Evolutionary conservation across 2,888 invertebrate genomes (phyloP).

Genomic region (Timandra comae): DNA sequence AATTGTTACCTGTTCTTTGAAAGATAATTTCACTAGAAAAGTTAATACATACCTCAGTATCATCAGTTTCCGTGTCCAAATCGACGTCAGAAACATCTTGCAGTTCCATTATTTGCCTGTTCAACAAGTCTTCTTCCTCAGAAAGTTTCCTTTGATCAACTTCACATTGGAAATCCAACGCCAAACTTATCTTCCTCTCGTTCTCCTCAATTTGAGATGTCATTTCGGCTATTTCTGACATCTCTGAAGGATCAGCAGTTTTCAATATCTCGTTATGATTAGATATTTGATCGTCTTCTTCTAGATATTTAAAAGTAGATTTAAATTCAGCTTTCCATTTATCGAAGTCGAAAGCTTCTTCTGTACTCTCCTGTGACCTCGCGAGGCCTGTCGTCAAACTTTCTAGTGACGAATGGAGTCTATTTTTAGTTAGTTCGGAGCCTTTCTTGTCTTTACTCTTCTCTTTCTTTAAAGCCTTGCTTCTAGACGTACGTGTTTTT

Average conservation of each 20-base stretch:
- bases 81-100: slow-evolving; percentile 84
- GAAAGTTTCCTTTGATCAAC: slow-evolving; percentile 85
- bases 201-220: slow-evolving; percentile 73
- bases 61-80: slow-evolving; percentile 89
- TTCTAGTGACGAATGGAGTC: slow-evolving; percentile 65
- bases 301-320: slow-evolving; percentile 58
- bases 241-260: slow-evolving; percentile 63
- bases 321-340: slow-evolving; percentile 67
- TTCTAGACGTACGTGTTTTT: slow-evolving; percentile 59
- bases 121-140: slow-evolving; percentile 85
- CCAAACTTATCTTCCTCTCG: slow-evolving; percentile 76
- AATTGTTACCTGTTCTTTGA: too few species aligned
- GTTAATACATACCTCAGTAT: slow-evolving; percentile 78
- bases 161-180: slow-evolving; percentile 80
- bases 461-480: slow-evolving; percentile 53
- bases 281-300: slow-evolving; percentile 60
- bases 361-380: slow-evolving; percentile 62
- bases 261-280: slow-evolving; percentile 61
- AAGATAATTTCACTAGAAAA: too few species aligned
- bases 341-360: slow-evolving; percentile 62
- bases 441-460: slow-evolving; percentile 44
- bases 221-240: slow-evolving; percentile 72
- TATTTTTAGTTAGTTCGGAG: slow-evolving; percentile 55
- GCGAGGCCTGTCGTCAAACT: slow-evolving; percentile 60
- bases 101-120: slow-evolving; percentile 85